Evolutionary conservation across 2,797 vertebrate genomes (phyloP), one percentile per base, ranked within the genome.

Genomic region (Gouania willdenowi): DNA sequence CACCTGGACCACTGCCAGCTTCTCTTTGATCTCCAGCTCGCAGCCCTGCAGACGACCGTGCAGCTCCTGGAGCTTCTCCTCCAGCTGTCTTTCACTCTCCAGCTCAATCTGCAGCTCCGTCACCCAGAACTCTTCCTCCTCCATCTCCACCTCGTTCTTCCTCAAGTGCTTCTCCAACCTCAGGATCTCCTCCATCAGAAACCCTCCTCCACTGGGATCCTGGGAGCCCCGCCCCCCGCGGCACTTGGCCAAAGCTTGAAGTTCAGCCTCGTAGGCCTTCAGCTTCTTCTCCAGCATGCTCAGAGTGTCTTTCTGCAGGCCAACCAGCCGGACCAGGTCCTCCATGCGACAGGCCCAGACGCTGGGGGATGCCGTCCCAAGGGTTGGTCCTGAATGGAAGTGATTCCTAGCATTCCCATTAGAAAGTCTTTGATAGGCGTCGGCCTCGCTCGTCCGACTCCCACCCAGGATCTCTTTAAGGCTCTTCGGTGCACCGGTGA

Each of bases 61-160:
- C 28, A 98, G 89, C 81, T 98, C 96, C 66, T 92, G 89, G 26
- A 99, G 89, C 62, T 94, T 86, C 10, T 98, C 95, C 69, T 93
- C 92, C 68, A 99, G 86, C 78, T 99, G 95, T 26, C 94, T 90
- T 41, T 99, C 96, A 0, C 95, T 98, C 50, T 99, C 97, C 6
- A 92, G 79, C 42, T 98, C 97, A 0, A 98, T 98, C 85, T 98
- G 93, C 20, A 98, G 83, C 74, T 99, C 97, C 0, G 94, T 97
- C 54, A 95, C 92, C 97, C 96, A 99, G 73, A 99, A 98, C 63
- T 98, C 96, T 51, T 98, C 95, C 62, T 98, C 97, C 61, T 96
- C 94, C 3, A 98, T 97, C 85, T 98, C 96, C 18, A 95, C 92
- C 30, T 94, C 91, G 0, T 93, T 97, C 60, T 92, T 90, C 71